A percentile compares a stretch with the other conserved stretches of the same genome.
Evolutionary conservation across 1,140 invertebrate species (phyloP).

Genomic region (Drosophila eugracilis): DNA sequence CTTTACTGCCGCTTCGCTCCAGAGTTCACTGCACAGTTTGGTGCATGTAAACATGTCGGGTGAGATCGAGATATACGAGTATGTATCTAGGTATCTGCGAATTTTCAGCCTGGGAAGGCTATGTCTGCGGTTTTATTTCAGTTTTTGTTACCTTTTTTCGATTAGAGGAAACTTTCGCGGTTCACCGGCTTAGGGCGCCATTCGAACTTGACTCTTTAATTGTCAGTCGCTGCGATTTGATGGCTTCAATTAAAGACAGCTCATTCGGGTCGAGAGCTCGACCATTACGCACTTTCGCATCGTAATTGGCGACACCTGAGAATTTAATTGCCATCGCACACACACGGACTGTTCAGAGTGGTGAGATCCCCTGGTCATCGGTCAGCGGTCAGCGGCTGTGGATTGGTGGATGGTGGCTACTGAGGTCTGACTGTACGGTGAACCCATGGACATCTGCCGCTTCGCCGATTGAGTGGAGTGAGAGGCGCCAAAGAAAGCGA

Average conservation of each 20-base stretch:
- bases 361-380: slow-evolving; percentile 25
- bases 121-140: slow-evolving; percentile 3
- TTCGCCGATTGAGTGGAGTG: slow-evolving; percentile 9
- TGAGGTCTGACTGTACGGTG: slow-evolving; percentile 23
- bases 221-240: slow-evolving; percentile 20
- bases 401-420: slow-evolving; percentile 8
- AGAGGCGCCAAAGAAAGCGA: slow-evolving; percentile 56
- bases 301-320: slow-evolving; percentile 67
- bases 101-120: slow-evolving; percentile 9
- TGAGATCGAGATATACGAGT: slow-evolving; percentile 42
- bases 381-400: slow-evolving; percentile 36
- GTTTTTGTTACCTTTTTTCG: not conserved
- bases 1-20: slow-evolving; percentile 21
- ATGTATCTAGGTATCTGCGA: slow-evolving; percentile 4
- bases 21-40: slow-evolving; percentile 62
- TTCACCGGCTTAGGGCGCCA: slow-evolving; percentile 9
- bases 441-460: slow-evolving; percentile 7
- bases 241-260: slow-evolving; percentile 41
- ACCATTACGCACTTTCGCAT: slow-evolving; percentile 71
- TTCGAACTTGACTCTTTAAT: slow-evolving; percentile 34
- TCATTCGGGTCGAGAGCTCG: slow-evolving; percentile 58
- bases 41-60: slow-evolving; percentile 48
- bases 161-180: slow-evolving; percentile 34
- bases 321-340: slow-evolving; percentile 60
- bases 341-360: slow-evolving; percentile 1